These are phyloP conservation scores for Lamellibrachia columna DNA, from an alignment of 2,888 invertebrate genomes.

Conservation along the genomic window DNA sequence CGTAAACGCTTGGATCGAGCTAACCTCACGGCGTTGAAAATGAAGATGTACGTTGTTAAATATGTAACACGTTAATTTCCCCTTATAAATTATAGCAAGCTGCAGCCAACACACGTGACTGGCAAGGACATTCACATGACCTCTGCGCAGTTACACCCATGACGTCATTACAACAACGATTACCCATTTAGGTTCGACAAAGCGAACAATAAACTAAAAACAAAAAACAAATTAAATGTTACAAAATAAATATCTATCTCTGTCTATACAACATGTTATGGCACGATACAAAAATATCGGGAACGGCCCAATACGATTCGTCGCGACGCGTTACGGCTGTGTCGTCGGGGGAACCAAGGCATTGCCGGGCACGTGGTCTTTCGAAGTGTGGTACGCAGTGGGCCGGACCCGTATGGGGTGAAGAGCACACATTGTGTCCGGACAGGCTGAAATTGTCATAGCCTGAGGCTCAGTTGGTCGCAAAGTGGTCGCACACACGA, in stretches of 20 bases:
- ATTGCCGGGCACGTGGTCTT: background rate
- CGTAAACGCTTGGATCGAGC: background rate
- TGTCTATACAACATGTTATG: constrained; percentile 5
- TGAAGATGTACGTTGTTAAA: background rate
- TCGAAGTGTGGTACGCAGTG: background rate
- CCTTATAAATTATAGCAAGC: constrained; percentile 10
- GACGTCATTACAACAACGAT: background rate
- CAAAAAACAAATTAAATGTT: background rate
- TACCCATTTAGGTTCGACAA: background rate
- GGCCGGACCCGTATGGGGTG: background rate
- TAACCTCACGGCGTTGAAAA: background rate
- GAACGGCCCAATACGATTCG: background rate
- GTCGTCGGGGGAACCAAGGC: background rate
- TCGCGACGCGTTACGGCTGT: background rate
- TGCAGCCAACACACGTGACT: background rate
- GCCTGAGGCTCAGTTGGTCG: background rate
- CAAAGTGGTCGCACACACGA: background rate
- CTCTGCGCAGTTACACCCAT: background rate
- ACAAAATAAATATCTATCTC: constrained; percentile 16
- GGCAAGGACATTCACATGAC: background rate
- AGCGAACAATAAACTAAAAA: constrained; percentile 10
- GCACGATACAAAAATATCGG: constrained; percentile 16
- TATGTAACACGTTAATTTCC: background rate
- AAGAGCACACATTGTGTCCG: background rate
- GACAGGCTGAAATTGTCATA: background rate